These are phyloP conservation scores for Leptinotarsa rubiginosa DNA, from an alignment of 2,888 invertebrate species.

Conservation along the genomic window DNA sequence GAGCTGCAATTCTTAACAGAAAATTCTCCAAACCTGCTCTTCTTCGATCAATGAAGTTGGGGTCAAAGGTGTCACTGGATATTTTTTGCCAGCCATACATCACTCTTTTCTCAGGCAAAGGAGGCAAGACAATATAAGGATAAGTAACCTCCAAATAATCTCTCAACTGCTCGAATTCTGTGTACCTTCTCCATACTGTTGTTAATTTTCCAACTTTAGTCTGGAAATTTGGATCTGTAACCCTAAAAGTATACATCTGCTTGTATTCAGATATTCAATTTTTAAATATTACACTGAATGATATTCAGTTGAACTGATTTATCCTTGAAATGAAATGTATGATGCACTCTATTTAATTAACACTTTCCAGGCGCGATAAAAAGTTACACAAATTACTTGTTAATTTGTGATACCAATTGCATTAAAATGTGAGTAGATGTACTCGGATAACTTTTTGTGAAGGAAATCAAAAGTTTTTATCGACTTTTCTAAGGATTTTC, in stretches of 20 bases:
- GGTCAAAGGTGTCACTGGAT: constrained; percentile 83
- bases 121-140: constrained; percentile 84
- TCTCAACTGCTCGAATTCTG: constrained; percentile 85
- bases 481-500: no score
- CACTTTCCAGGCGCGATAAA: constrained; percentile 2
- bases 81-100: constrained; percentile 83
- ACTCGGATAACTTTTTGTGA: no score
- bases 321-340: neutral
- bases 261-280: no score
- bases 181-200: constrained; percentile 83
- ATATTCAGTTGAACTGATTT: neutral
- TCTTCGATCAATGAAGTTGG: constrained; percentile 86
- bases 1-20: constrained; percentile 79
- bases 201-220: constrained; percentile 73
- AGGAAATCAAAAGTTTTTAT: no score
- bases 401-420: no score
- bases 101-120: constrained; percentile 83
- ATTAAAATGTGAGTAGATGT: no score
- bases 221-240: constrained; percentile 73
- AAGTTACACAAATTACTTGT: constrained; percentile 17
- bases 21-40: constrained; percentile 86
- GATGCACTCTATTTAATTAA: neutral
- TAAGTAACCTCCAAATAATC: constrained; percentile 82
- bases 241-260: constrained; percentile 65
- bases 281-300: neutral